Evolutionary conservation across 1,140 invertebrate species (phyloP), one percentile per base, ranked within the genome.

Genomic region (Drosophila nebulosa): DNA sequence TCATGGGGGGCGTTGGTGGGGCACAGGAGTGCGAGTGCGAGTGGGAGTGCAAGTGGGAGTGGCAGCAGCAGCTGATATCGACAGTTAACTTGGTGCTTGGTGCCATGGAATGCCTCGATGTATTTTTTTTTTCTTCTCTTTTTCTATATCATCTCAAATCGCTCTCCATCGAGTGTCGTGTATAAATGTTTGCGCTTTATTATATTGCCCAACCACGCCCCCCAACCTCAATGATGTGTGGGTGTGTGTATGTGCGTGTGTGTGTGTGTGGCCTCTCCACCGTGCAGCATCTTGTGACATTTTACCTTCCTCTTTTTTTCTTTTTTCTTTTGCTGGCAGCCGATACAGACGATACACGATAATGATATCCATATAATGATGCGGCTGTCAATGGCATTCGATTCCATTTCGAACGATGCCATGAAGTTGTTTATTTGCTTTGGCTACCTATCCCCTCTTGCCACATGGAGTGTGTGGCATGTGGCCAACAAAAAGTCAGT

Each of bases 341-440:
- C 59, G 71, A 71, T 74, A 78, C 80, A 76, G 66, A 63, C 78
- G 66, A 84, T 90, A 84, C 78, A 77, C 76, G 72, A 90, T 90
- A 90, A 90, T 86, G 88, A 90, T 90, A 90, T 88, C 81, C 69
- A 90, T 86, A 90, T 90, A 90, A 90, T 90, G 81, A 90, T 90
- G 79, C 72, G 73, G 55, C 88, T 90, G 88, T 90, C 88, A 90
- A 58, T 71, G 69, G 66, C 78, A 81, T 73, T 68, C 64, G 75
- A 88, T 75, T 81, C 66, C 78, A 59, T 80, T 68, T 58, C 73
- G 52, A 46, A 69, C 27, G 52, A n/a, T 50, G 42, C 64, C 66
- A 70, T 50, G 55, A 60, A 71, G 65, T 56, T 76, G 66, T 76
- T 77, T 77, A 52, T 64, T 69, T 60, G 39, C 32, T 5, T 35